These are phyloP conservation scores for Neocrepidodera transversa DNA, from an alignment of 2,888 invertebrate species.

Conservation along the genomic window DNA sequence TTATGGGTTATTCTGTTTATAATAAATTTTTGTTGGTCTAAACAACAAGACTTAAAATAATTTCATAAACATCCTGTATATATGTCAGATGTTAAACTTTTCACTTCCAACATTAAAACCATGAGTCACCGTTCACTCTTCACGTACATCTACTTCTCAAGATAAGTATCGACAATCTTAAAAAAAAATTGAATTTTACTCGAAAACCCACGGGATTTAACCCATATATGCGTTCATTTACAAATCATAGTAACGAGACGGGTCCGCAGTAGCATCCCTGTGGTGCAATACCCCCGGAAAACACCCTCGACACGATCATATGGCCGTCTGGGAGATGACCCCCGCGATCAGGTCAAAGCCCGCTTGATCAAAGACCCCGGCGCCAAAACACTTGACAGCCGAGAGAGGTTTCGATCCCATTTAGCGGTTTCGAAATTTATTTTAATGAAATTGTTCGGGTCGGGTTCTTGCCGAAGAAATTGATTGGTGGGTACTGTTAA, in stretches of 20 bases:
- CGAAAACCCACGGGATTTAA: not conserved
- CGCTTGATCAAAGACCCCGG: constrained; percentile 54
- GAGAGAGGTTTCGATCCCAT: constrained; percentile 45
- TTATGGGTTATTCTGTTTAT: too few relatives aligned
- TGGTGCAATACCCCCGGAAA: constrained; percentile 3
- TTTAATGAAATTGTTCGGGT: constrained; percentile 42
- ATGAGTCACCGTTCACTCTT: constrained; percentile 2
- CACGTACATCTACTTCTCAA: not conserved
- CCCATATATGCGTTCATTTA: not conserved
- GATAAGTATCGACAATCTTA: not conserved
- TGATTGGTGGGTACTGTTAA: constrained; percentile 26
- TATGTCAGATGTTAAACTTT: constrained; percentile 1
- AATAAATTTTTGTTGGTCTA: too few relatives aligned
- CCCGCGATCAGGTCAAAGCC: constrained; percentile 50
- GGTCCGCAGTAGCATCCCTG: constrained; percentile 1
- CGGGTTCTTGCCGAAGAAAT: constrained; percentile 25
- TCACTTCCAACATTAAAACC: not conserved
- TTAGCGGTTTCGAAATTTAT: constrained; percentile 46
- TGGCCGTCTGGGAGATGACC: constrained; percentile 46
- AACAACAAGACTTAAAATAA: too few relatives aligned
- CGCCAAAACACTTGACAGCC: constrained; percentile 54
- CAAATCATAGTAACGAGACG: not conserved
- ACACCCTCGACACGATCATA: constrained; percentile 45
- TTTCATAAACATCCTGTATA: too few relatives aligned
- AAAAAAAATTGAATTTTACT: not conserved